Conservation (phyloP, 2,888 invertebrate species). For the Biston betularia region DNA sequence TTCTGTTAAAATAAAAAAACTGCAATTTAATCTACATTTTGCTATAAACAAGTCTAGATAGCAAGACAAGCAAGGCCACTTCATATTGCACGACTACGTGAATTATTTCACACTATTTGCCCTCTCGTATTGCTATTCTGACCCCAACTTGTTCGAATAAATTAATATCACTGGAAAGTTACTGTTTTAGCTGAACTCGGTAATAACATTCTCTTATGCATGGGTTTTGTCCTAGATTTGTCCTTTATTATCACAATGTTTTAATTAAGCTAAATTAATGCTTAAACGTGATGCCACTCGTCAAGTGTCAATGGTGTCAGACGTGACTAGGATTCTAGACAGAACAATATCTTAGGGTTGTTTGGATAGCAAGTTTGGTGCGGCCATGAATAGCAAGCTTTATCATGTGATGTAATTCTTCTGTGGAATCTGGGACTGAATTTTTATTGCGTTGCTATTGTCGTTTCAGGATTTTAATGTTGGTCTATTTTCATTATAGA, state of each 20-base stretch:
- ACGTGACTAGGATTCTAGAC: slow-evolving; percentile 51
- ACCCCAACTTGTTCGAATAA: slow-evolving; percentile 15
- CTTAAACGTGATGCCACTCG: slow-evolving; percentile 49
- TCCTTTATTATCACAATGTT: slow-evolving; percentile 40
- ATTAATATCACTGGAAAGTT: slow-evolving; percentile 24
- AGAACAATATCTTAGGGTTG: slow-evolving; percentile 39
- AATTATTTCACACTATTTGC: slow-evolving; percentile 18
- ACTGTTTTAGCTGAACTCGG: slow-evolving; percentile 13
- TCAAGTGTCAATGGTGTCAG: slow-evolving; percentile 50
- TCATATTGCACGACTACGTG: slow-evolving; percentile 21
- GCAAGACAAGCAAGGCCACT: slow-evolving; percentile 11
- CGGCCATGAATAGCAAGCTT: slow-evolving; percentile 31
- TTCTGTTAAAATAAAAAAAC: slow-evolving; percentile 5
- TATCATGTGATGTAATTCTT: slow-evolving; percentile 40
- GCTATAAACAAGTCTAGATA: slow-evolving; percentile 9
- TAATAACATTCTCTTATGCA: slow-evolving; percentile 27
- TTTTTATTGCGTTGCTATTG: slow-evolving; percentile 34
- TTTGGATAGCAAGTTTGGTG: slow-evolving; percentile 39
- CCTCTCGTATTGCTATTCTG: slow-evolving; percentile 15
- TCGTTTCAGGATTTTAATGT: slow-evolving; percentile 29
- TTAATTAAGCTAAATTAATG: slow-evolving; percentile 57
- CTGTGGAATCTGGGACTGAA: slow-evolving; percentile 34
- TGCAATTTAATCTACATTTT: slow-evolving; percentile 16
- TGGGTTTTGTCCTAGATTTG: slow-evolving; percentile 23
- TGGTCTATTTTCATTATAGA: slow-evolving; percentile 21